Percentiles rank a stretch among this genome's conserved stretches.
Conservation (phyloP, 2,888 invertebrate species). For the Polymixis lichenea region DNA sequence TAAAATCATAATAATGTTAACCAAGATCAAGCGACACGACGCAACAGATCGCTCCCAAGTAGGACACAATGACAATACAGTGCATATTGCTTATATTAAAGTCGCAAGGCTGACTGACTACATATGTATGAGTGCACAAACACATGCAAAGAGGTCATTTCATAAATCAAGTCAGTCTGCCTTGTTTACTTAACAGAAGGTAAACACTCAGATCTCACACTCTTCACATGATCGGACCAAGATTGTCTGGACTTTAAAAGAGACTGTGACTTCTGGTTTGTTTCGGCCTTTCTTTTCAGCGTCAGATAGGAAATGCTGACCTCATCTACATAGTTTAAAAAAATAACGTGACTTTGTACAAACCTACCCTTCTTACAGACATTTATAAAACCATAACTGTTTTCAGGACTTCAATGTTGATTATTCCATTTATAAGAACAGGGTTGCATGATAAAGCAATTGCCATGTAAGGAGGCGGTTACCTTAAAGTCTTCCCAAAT, state of each 20-base stretch:
- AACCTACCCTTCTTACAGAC: too few species aligned
- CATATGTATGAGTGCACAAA: constrained; percentile 61
- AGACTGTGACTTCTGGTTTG: too few species aligned
- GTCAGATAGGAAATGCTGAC: too few species aligned
- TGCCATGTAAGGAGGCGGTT: constrained; percentile 38
- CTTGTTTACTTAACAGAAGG: constrained; percentile 38
- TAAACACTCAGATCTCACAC: constrained; percentile 23
- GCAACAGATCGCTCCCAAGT: constrained; percentile 45
- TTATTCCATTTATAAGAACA: constrained; percentile 27
- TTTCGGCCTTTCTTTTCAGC: too few species aligned
- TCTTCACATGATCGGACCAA: too few species aligned
- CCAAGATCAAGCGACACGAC: constrained; percentile 29
- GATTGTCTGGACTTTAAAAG: too few species aligned
- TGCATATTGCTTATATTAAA: constrained; percentile 61
- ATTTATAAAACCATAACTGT: constrained; percentile 15
- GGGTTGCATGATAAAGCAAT: constrained; percentile 36
- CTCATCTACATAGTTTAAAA: too few species aligned
- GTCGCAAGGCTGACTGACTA: constrained; percentile 60
- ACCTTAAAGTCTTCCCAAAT: constrained; percentile 33
- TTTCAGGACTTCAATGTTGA: constrained; percentile 56
- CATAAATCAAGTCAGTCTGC: constrained; percentile 56
- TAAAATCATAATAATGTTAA: constrained; percentile 7
- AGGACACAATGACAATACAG: constrained; percentile 51
- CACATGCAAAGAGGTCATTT: constrained; percentile 58
- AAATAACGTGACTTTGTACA: too few species aligned